Percentiles rank a stretch among this genome's conserved stretches.
These are phyloP conservation scores for Drosophila austrosaltans DNA, from an alignment of 2,888 invertebrate genomes.

Conservation along the genomic window DNA sequence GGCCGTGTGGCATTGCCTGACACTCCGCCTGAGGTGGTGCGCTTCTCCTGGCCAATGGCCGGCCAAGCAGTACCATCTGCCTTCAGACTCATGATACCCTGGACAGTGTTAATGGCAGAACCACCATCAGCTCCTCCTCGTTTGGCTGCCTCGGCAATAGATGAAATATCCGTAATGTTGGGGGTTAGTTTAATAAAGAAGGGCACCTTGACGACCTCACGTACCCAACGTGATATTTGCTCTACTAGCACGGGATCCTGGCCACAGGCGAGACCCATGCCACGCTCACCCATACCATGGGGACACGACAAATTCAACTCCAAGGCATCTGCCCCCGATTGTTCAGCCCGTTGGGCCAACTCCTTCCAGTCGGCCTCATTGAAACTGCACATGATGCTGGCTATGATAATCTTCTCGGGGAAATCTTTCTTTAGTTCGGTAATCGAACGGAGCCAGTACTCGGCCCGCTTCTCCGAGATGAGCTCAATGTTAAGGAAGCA, in stretches of 20 bases:
- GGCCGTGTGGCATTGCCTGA: slow-evolving; percentile 97
- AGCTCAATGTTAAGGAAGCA: slow-evolving; percentile 98
- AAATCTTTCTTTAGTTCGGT: slow-evolving; percentile 95
- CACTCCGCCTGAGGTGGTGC: slow-evolving; percentile 97
- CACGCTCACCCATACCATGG: slow-evolving; percentile 99
- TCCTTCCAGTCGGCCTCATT: slow-evolving; percentile 94
- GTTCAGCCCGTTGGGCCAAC: slow-evolving; percentile 90
- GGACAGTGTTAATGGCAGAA: slow-evolving; percentile 98
- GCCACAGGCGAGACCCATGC: slow-evolving; percentile 99
- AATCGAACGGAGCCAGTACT: slow-evolving; percentile 96
- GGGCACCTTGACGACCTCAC: slow-evolving; percentile 93
- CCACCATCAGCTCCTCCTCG: slow-evolving; percentile 97
- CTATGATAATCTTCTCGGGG: slow-evolving; percentile 95
- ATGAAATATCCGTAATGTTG: slow-evolving; percentile 96
- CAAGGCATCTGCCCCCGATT: slow-evolving; percentile 95
- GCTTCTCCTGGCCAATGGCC: slow-evolving; percentile 89
- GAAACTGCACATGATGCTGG: slow-evolving; percentile 97
- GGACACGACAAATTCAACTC: slow-evolving; percentile 99
- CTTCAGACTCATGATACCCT: slow-evolving; percentile 95
- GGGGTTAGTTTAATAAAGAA: slow-evolving; percentile 99
- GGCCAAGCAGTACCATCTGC: slow-evolving; percentile 96
- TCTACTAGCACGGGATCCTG: slow-evolving; percentile 95
- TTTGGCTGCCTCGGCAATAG: slow-evolving; percentile 94
- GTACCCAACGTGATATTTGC: slow-evolving; percentile 96
- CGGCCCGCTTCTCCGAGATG: slow-evolving; percentile 97